Conservation (phyloP, 1,140 invertebrate species). For the Drosophila navojoa region DNA sequence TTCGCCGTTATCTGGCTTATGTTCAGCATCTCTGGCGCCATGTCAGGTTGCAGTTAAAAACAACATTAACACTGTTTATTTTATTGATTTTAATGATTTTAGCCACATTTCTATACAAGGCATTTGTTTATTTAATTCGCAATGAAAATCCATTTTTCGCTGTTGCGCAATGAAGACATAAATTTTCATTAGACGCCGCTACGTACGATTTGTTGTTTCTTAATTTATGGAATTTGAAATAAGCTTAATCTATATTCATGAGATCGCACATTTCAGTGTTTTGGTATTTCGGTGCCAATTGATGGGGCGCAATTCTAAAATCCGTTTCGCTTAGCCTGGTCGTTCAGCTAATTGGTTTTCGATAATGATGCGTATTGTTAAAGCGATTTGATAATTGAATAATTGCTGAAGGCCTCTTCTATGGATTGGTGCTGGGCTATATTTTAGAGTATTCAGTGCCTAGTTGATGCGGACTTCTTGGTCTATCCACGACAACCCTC, state of each 20-base stretch:
- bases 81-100: constrained; percentile 81
- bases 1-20: constrained; percentile 23
- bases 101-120: constrained; percentile 61
- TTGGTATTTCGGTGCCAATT: constrained; percentile 29
- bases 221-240: constrained; percentile 79
- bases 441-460: no score
- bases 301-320: constrained; percentile 27
- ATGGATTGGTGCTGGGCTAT: no score
- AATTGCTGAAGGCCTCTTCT: not conserved
- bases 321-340: constrained; percentile 26
- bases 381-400: constrained; percentile 31
- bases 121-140: constrained; percentile 54
- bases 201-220: constrained; percentile 52
- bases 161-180: constrained; percentile 68
- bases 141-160: constrained; percentile 55
- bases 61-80: constrained; percentile 61
- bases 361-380: constrained; percentile 48
- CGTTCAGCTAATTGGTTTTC: constrained; percentile 32
- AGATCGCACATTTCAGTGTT: constrained; percentile 4
- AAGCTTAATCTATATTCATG: constrained; percentile 44
- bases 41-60: constrained; percentile 56
- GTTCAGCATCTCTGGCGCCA: constrained; percentile 43
- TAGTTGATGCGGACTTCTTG: not conserved
- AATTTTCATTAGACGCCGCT: constrained; percentile 68
- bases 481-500: not conserved